Conservation (phyloP, 2,888 invertebrate species). For the Biston betularia region DNA sequence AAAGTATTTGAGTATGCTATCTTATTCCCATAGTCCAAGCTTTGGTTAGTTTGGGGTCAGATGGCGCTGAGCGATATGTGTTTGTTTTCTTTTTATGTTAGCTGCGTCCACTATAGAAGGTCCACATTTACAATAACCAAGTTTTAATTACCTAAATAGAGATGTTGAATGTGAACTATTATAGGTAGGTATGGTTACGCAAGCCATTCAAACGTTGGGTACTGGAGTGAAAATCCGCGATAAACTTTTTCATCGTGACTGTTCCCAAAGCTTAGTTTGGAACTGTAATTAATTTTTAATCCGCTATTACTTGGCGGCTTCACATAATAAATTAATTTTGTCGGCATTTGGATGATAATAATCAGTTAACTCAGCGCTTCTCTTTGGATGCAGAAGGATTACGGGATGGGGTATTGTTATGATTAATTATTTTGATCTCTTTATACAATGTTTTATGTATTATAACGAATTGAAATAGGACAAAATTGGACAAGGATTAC, state of each 20-base stretch:
- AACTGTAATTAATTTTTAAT: slow-evolving; percentile 82
- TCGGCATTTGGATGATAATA: slow-evolving; percentile 63
- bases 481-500: no score
- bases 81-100: no score
- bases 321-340: slow-evolving; percentile 73
- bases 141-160: slow-evolving; percentile 8
- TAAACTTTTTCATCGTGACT: slow-evolving; percentile 61
- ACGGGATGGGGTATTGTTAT: slow-evolving; percentile 48
- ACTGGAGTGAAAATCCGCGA: slow-evolving; percentile 51
- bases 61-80: no score
- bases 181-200: slow-evolving; percentile 1
- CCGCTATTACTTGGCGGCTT: slow-evolving; percentile 73
- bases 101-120: neutral
- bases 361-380: slow-evolving; percentile 62
- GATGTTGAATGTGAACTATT: slow-evolving; percentile 22
- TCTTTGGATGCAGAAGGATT: slow-evolving; percentile 55
- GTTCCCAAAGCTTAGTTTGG: slow-evolving; percentile 62
- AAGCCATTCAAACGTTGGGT: slow-evolving; percentile 43
- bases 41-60: no score
- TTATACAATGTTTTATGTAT: slow-evolving; percentile 6
- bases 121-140: slow-evolving; percentile 8
- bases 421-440: slow-evolving; percentile 54
- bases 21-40: no score
- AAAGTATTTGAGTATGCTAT: no score
- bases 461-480: no score